These are phyloP conservation scores for Chrosomus eos DNA, from an alignment of 2,797 vertebrate species.

Conservation along the genomic window DNA sequence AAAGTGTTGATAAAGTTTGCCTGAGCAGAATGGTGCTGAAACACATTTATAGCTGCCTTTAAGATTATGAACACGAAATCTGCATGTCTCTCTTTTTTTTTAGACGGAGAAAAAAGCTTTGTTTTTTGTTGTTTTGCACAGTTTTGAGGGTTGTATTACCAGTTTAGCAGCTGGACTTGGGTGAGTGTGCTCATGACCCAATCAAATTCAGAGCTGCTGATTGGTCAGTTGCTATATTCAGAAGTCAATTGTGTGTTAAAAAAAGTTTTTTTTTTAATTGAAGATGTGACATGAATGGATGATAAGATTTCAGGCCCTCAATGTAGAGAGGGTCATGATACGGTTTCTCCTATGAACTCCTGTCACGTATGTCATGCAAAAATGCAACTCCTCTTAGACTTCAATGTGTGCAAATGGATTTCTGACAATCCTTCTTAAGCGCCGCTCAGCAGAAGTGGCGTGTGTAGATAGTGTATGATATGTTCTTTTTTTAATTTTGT, in stretches of 20 bases:
- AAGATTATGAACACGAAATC: not conserved
- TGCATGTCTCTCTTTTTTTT: not conserved
- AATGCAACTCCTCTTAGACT: constrained; percentile 54
- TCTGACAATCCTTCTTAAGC: constrained; percentile 68
- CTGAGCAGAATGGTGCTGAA: not conserved
- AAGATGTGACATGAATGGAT: constrained; percentile 44
- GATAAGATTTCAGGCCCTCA: constrained; percentile 32
- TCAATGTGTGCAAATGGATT: constrained; percentile 58
- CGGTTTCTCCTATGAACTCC: constrained; percentile 42
- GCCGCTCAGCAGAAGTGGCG: constrained; percentile 65
- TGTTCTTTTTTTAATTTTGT: constrained; percentile 86
- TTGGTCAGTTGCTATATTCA: constrained; percentile 37
- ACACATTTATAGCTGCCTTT: constrained; percentile 31
- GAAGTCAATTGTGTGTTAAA: constrained; percentile 6
- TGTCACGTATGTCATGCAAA: constrained; percentile 34
- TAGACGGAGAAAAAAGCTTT: not conserved
- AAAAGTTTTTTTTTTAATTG: constrained; percentile 9
- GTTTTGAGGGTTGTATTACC: constrained; percentile 4
- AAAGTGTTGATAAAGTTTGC: not conserved
- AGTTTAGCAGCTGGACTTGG: not conserved
- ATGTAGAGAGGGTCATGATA: not conserved
- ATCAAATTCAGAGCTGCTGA: constrained; percentile 15
- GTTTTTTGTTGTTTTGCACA: constrained; percentile 46
- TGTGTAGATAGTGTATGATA: constrained; percentile 89
- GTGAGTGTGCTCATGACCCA: not conserved